Conservation (phyloP, 2,797 vertebrate genomes). For the Notamacropus eugenii region DNA sequence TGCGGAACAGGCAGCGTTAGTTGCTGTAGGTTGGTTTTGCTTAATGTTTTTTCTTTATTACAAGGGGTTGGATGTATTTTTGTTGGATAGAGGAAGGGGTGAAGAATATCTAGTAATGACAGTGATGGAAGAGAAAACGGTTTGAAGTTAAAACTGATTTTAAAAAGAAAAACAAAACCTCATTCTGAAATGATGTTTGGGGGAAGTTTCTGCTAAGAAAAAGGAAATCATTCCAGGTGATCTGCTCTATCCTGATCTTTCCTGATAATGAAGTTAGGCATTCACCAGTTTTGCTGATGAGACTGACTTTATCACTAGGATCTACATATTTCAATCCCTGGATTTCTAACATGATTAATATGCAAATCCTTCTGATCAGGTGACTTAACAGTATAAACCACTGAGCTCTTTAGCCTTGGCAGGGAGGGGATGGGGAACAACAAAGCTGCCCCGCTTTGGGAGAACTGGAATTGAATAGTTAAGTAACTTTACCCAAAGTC, state of each 20-base stretch:
- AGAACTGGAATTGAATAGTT: neutral
- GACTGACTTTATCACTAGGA: constrained; percentile 79
- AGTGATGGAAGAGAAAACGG: neutral
- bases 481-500: neutral
- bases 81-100: neutral
- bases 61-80: neutral
- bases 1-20: neutral
- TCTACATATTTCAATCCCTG: constrained; percentile 80
- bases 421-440: neutral
- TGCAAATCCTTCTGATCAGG: constrained; percentile 76
- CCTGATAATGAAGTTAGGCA: constrained; percentile 80
- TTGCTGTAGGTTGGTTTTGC: neutral
- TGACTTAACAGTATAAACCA: constrained; percentile 71
- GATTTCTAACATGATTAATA: constrained; percentile 79
- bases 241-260: constrained; percentile 76
- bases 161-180: neutral
- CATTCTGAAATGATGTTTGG: neutral
- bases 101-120: neutral
- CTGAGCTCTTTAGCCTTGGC: constrained; percentile 19
- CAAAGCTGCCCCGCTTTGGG: neutral
- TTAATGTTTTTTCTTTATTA: neutral
- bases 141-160: neutral
- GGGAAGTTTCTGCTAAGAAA: neutral
- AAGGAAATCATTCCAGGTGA: neutral
- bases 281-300: constrained; percentile 80